Evolutionary conservation across 2,888 invertebrate species (phyloP).

Genomic region (Elmis aenea): DNA sequence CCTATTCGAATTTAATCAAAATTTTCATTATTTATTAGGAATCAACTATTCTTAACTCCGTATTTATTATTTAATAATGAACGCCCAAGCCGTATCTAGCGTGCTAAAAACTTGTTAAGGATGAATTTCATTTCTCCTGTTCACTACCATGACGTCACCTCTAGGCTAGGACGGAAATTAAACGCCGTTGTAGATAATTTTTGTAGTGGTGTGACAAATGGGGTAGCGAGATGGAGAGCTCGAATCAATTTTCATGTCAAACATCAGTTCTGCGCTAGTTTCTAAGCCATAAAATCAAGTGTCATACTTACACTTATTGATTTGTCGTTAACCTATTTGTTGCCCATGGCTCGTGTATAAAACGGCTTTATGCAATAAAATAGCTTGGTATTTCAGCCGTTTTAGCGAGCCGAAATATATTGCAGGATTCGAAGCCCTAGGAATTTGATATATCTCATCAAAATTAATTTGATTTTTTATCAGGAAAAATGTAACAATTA

Average conservation of each 20-base stretch:
- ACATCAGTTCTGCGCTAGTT: too few relatives aligned
- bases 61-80: slow-evolving; percentile 10
- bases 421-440: too few relatives aligned
- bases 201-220: slow-evolving; percentile 5
- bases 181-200: slow-evolving; percentile 10
- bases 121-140: slow-evolving; percentile 12
- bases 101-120: slow-evolving; percentile 9
- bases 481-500: too few relatives aligned
- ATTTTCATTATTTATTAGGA: not conserved
- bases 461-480: too few relatives aligned
- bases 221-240: slow-evolving; percentile 3
- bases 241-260: slow-evolving; percentile 6
- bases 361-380: too few relatives aligned
- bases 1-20: not conserved
- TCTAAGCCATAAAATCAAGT: too few relatives aligned
- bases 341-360: too few relatives aligned
- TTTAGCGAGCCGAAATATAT: too few relatives aligned
- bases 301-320: too few relatives aligned
- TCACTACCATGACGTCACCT: slow-evolving; percentile 8
- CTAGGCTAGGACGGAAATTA: slow-evolving; percentile 11
- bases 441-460: too few relatives aligned
- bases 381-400: too few relatives aligned
- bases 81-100: slow-evolving; percentile 10
- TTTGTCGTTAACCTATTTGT: too few relatives aligned
- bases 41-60: slow-evolving; percentile 1